Evolutionary conservation across 1,140 invertebrate genomes (phyloP), one percentile per base, ranked within the genome.

Genomic region (Macrostomum lignano): DNA sequence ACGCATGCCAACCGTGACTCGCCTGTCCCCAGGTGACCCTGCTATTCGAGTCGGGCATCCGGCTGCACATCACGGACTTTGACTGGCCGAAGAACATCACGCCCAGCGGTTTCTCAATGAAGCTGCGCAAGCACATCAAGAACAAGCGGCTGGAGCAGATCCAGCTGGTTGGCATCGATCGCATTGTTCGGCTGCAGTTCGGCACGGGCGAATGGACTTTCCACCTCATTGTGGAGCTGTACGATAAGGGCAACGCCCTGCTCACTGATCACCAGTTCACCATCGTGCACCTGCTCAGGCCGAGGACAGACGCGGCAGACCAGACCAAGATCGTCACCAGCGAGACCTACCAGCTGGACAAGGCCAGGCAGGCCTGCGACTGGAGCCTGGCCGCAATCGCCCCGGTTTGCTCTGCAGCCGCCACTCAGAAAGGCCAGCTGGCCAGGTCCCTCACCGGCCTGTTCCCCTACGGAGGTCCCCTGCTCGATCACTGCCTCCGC

Each of bases 31-130:
- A 36, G 23, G 31, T n/a, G 15, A 64, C 88, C 6, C 55, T 98
- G 29, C 51, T 98, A 3, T 52, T 98, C 3, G 91, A 98, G 64
- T 94, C 84, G 5, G 88, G 82, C 1, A 73, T 70, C 36, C 61
- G 84, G 33, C 71, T 96, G 40, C 88, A 98, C 52, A 72, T 69
- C 31, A 96, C 91, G 11, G 70, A 66, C 15, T 94, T 79, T 63
- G 82, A 94, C 51, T 98, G 88, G 88, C 82, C 84, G 1, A 98
- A 98, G 63, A 84, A 84, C 67, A 66, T 70, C 28, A 70, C 75
- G 14, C 82, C 84, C 1, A 88, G 79, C 10, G 77, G 81, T 1
- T 96, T 96, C 52, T 74, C 75, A 35, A 94, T 94, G 84, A 96
- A 96, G 73, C 59, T 98, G 49, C 62, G 91, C 36, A 98, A 99